These are phyloP conservation scores for Heliconius hermathena DNA, from an alignment of 1,140 invertebrate species.

Conservation along the genomic window DNA sequence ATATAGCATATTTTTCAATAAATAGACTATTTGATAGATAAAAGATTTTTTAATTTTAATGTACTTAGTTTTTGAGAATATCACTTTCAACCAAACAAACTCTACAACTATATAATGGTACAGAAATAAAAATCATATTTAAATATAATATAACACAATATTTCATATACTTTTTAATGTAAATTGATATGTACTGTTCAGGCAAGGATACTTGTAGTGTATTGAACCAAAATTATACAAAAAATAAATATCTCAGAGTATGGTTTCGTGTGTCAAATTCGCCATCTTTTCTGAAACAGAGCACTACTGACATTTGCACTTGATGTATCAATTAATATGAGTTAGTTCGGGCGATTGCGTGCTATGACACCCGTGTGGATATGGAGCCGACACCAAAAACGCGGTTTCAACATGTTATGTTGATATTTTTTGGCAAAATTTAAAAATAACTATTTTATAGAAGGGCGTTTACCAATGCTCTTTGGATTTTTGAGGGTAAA, in stretches of 20 bases:
- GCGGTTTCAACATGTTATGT: constrained; percentile 24
- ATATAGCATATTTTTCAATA: too few species aligned
- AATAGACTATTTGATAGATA: too few species aligned
- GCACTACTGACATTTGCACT: constrained; percentile 37
- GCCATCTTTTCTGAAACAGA: constrained; percentile 30
- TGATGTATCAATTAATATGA: constrained; percentile 44
- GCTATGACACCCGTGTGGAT: constrained; percentile 40
- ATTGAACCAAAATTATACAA: constrained; percentile 18
- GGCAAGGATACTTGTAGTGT: constrained; percentile 14
- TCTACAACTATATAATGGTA: too few species aligned
- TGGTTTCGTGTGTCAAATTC: constrained; percentile 31
- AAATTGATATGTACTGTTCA: neutral
- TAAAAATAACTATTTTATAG: neutral
- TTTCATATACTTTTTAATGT: neutral
- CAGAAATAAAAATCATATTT: too few species aligned
- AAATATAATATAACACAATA: neutral
- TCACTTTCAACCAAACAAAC: too few species aligned
- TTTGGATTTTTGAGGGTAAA: too few species aligned
- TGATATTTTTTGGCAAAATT: constrained; percentile 16
- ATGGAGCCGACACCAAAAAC: constrained; percentile 45
- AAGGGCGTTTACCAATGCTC: neutral
- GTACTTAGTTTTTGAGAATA: too few species aligned
- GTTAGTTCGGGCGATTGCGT: constrained; percentile 39
- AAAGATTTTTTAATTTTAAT: too few species aligned
- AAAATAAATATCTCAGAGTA: constrained; percentile 6